Evolutionary conservation across 2,113 vertebrate genomes (phyloP).

Genomic region (Meles meles): DNA sequence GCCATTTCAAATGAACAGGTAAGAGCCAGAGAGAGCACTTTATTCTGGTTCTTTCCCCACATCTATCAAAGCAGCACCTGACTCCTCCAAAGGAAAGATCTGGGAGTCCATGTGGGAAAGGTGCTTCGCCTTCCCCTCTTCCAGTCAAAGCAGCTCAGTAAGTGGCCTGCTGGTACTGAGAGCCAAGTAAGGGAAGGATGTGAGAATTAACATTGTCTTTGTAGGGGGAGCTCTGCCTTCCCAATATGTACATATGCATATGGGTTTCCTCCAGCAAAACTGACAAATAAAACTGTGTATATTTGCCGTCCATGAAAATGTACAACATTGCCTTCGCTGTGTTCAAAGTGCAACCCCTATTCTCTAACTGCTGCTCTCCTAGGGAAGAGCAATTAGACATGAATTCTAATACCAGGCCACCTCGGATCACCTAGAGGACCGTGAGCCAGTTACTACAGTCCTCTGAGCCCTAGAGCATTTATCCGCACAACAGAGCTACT

Average conservation of each 20-base stretch:
- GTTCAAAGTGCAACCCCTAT: neutral
- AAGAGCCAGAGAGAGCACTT: conserved; percentile 41
- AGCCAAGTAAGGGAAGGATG: neutral
- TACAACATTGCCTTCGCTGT: neutral
- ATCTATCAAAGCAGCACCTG: neutral
- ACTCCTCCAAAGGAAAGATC: neutral
- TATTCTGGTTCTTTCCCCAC: neutral
- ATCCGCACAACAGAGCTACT: neutral
- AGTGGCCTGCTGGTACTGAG: neutral
- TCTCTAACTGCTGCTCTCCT: conserved; percentile 15
- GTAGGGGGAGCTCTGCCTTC: neutral
- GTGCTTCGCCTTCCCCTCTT: neutral
- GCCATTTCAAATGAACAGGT: conserved; percentile 61
- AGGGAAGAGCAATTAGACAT: neutral
- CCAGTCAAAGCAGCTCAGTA: neutral
- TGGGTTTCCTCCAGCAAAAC: neutral
- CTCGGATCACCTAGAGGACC: neutral
- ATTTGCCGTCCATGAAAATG: neutral
- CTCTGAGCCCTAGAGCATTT: neutral
- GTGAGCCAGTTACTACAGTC: neutral
- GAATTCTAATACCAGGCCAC: conserved; percentile 19
- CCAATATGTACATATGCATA: no score
- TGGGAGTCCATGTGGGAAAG: neutral
- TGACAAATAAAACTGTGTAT: neutral
- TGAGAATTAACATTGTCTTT: neutral